Base-by-base conservation (phyloP, 2,888 invertebrate species). In the Terebella lapidaria region DNA sequence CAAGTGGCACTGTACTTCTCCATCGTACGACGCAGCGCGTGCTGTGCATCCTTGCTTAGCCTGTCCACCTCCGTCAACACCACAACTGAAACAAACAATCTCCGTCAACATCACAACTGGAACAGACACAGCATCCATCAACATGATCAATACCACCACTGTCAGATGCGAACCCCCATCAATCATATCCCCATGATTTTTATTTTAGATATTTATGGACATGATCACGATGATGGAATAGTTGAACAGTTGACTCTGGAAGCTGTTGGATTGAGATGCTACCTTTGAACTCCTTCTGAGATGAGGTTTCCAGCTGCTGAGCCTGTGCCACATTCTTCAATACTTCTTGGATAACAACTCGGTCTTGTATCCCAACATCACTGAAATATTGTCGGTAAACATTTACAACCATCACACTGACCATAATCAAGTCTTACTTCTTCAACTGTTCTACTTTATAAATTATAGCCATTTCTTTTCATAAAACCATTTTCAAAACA, bases 1-100 rank as follows among this genome's bases (percentile, higher is more conserved):
- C 97, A 99, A 1, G 94, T 94, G 20, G 90, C 84, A 59, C 94
- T 90, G 81, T 99, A 99, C 79, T 99, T 99, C 81, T 99, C 99
- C 99, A 99, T 99, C 0, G 99, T 99, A 52, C 99, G 87, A 69
- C 99, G 87, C 55, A 99, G 83, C 0, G 96, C 97, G 81, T 99
- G 96, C 77, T 99, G 99, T 0, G 99, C 99, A 83, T 99, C 97
- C 81, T 92, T 94, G 0, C 94, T 91, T 46, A 99, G 84, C 64
- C 89, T 88, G 78, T 99, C 97, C 0, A 94, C 96, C 80, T 97
- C 96, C 58, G 92, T 92, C 60, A 99, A 81, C 10, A 99, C 86
- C 20, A 99, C 90, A 47, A 99, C 95, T 88, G 73, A 1, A 54
- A 52, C n/a, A 59, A n/a, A 35, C 42, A 35, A 10, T n/a, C 80